Base-by-base conservation (phyloP, 2,113 vertebrate genomes). In the Mustelus asterias region DNA sequence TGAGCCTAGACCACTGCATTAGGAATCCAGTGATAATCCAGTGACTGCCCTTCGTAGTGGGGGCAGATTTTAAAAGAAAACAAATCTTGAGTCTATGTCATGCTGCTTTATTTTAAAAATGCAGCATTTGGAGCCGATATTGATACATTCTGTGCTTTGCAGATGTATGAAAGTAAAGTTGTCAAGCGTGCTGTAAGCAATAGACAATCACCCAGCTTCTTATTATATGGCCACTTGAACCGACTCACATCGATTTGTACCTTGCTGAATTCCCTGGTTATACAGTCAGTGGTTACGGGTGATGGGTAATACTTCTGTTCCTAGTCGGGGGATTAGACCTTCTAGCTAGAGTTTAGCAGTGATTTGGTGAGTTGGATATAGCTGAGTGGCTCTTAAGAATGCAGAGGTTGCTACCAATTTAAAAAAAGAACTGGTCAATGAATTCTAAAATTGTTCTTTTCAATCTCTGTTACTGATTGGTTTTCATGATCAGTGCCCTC, bases 351-450 rank as follows among this genome's bases (percentile, higher is more conserved):
- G 24, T 54, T 72, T 95, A 54, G 72, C 94, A 95, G 41, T 48
- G 65, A 95, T 70, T 72, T 70, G 67, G 65, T 41, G 26, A 72
- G 24, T 69, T 95, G 94, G 94, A 95, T 76, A 13, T 37, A 70
- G 44, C 67, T 72, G 94, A 95, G 44, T 72, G 94, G 69, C 69
- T 95, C 94, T 48, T 95, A 95, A 95, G 94, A 95, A 95, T 72
- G 69, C 11, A 7, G 29, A 48, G 24, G 41, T 95, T 95, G 37
- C 67, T 76, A 95, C 69, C 94, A 95, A 95, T 95, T 94, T 90
- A 26, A 10, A 22, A 67, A 65, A 72, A 72, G 72, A 93, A 37
- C 89, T 44, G 26, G 94, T 95, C 94, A 72, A 95, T 95, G 72
- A 76, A 95, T 94, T 48, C 93, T 70, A 24, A 94, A 48, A 94